Evolutionary conservation across 2,797 vertebrate genomes (phyloP).

Genomic region (Alauda arvensis): DNA sequence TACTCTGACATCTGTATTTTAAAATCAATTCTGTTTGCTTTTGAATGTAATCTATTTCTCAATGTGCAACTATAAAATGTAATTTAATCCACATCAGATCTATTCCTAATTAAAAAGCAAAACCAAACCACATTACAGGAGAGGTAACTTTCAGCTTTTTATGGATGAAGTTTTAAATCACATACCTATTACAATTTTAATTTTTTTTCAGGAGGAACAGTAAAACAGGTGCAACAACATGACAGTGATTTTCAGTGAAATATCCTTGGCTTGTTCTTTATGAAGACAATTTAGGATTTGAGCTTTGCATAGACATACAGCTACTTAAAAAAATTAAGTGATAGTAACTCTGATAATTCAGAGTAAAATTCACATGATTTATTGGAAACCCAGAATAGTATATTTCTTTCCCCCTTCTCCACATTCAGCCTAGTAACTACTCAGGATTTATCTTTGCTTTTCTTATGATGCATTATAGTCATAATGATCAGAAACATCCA

Average conservation of each 20-base stretch:
- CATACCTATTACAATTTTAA: not conserved
- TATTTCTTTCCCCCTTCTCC: not conserved
- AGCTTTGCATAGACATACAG: not conserved
- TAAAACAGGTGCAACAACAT: not conserved
- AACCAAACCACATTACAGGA: not conserved
- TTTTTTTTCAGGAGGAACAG: not conserved
- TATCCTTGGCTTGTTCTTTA: not conserved
- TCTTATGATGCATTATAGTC: not conserved
- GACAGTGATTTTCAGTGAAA: not conserved
- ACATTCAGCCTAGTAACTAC: not conserved
- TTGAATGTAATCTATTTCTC: not conserved
- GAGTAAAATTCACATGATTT: not conserved
- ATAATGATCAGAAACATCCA: not conserved
- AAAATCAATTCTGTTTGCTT: not conserved
- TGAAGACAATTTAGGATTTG: not conserved
- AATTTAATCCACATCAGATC: not conserved
- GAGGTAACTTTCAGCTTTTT: not conserved
- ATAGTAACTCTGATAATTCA: not conserved
- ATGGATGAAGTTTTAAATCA: not conserved
- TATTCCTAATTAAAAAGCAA: not conserved
- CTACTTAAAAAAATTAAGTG: not conserved
- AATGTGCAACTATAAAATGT: not conserved
- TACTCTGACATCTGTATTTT: not conserved
- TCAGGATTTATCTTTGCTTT: not conserved
- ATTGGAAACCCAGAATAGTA: not conserved